phyloP scores from a whole-genome alignment of 2,888 invertebrate genomes.

The Drosophila macrospina region DNA sequence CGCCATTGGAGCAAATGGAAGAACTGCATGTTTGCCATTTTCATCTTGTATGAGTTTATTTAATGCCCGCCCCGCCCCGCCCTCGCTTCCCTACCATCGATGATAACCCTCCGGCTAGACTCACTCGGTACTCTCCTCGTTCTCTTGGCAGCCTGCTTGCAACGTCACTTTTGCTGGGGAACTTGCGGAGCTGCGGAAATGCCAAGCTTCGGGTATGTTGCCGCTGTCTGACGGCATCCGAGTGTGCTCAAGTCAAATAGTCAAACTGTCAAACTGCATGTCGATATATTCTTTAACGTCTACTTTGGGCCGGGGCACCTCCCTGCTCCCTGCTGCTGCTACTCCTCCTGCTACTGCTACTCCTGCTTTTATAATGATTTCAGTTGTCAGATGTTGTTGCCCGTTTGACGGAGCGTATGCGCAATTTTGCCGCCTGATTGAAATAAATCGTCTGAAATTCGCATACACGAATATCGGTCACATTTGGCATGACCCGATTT shows the following conservation, averaged over 20 bases:
- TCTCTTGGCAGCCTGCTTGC: conserved; percentile 50
- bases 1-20: conserved; percentile 27
- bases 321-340: background rate
- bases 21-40: conserved; percentile 69
- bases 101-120: conserved; percentile 11
- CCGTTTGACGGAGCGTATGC: conserved; percentile 65
- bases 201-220: conserved; percentile 25
- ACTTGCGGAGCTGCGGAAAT: conserved; percentile 33
- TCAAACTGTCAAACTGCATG: conserved; percentile 76
- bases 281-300: conserved; percentile 74
- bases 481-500: conserved; percentile 60
- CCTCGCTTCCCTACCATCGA: background rate
- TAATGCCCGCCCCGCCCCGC: conserved; percentile 41
- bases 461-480: conserved; percentile 18
- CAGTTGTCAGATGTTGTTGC: conserved; percentile 61
- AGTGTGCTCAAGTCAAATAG: conserved; percentile 75
- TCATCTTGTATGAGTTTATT: conserved; percentile 76
- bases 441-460: conserved; percentile 63
- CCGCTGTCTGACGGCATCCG: conserved; percentile 54
- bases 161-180: conserved; percentile 52
- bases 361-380: conserved; percentile 68
- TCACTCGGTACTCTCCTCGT: conserved; percentile 26
- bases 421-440: conserved; percentile 69
- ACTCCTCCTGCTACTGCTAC: conserved; percentile 15
- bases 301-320: conserved; percentile 45